Conservation (phyloP, 2,888 invertebrate genomes). For the Anoplius nigerrimus region DNA sequence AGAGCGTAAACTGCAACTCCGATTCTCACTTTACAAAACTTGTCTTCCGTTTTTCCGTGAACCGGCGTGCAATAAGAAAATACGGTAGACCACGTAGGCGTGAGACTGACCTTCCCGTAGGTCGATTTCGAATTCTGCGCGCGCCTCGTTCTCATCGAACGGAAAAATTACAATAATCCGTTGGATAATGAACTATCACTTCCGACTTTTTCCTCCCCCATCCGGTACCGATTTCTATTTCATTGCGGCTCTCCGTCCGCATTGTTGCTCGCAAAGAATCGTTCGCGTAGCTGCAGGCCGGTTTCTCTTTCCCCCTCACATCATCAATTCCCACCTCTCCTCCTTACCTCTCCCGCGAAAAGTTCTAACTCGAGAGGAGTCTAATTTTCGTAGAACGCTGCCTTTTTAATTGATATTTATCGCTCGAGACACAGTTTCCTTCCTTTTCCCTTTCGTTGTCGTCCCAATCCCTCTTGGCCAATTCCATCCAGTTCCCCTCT, state of each 20-base stretch:
- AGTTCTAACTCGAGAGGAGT: too few relatives aligned
- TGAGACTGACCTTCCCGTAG: background rate
- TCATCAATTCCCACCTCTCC: background rate
- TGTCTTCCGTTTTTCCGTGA: too few relatives aligned
- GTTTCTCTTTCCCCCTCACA: slow-evolving; percentile 29
- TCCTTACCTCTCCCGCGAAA: background rate
- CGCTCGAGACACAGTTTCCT: slow-evolving; percentile 24
- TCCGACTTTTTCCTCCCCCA: slow-evolving; percentile 59
- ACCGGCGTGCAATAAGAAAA: too few relatives aligned
- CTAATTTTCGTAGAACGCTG: too few relatives aligned
- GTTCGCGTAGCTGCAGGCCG: slow-evolving; percentile 26
- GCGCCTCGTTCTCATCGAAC: slow-evolving; percentile 13
- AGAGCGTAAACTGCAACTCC: too few relatives aligned
- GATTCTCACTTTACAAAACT: too few relatives aligned
- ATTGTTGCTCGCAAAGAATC: slow-evolving; percentile 41
- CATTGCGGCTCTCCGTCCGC: slow-evolving; percentile 46
- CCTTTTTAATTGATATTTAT: too few relatives aligned
- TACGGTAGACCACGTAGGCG: background rate
- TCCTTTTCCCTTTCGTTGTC: slow-evolving; percentile 31
- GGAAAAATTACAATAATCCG: slow-evolving; percentile 40
- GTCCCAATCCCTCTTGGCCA: slow-evolving; percentile 20
- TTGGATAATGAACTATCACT: slow-evolving; percentile 41
- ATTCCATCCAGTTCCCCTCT: slow-evolving; percentile 3
- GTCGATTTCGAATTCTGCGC: background rate
- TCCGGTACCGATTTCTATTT: slow-evolving; percentile 65